These are phyloP conservation scores for Saguinus midas DNA, from an alignment of 2,113 vertebrate genomes.

Conservation along the genomic window DNA sequence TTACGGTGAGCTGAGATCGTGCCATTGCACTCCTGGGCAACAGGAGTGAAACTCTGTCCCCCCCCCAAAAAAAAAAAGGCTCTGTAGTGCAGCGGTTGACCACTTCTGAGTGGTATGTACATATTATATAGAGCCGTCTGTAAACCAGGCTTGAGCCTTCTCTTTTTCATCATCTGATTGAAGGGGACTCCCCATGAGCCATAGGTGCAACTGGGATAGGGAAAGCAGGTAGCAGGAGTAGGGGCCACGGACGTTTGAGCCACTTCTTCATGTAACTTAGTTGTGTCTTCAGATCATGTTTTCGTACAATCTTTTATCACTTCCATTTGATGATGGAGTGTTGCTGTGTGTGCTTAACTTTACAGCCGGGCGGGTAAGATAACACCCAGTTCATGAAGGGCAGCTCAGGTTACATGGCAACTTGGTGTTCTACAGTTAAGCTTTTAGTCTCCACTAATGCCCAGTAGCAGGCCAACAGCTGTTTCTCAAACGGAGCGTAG, in stretches of 20 bases:
- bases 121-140: not conserved
- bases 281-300: not conserved
- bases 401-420: not conserved
- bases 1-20: no score
- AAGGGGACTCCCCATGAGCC: not conserved
- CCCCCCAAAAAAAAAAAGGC: not conserved
- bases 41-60: no score
- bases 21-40: no score
- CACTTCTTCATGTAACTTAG: not conserved
- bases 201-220: not conserved
- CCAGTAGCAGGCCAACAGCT: not conserved
- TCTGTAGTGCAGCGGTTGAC: no score
- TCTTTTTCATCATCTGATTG: not conserved
- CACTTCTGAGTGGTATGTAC: not conserved
- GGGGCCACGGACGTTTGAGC: not conserved
- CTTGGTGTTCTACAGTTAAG: not conserved
- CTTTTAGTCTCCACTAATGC: not conserved
- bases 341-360: not conserved
- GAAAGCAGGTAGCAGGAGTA: not conserved
- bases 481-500: not conserved
- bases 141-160: not conserved
- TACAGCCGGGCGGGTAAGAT: not conserved
- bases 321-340: not conserved
- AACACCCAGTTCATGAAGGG: not conserved
- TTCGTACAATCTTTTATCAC: not conserved